Base-by-base conservation (phyloP, 2,888 invertebrate species). In the Panorpa germanica region DNA sequence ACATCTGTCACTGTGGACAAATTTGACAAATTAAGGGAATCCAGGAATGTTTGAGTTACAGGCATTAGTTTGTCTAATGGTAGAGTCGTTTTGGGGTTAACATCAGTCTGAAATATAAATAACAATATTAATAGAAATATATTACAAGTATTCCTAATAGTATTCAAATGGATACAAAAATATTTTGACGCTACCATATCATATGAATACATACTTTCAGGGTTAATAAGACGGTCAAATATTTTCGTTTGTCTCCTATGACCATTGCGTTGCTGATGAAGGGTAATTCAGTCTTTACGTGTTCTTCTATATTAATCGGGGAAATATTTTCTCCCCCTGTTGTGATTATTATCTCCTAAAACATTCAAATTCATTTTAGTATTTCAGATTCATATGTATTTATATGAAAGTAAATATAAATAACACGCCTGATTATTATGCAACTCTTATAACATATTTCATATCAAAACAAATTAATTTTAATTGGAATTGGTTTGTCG, bases 291-390 rank as follows among this genome's bases (percentile, higher is more conserved):
- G 66, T 57, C 45, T 78, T 76, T 11, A 91, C 65, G 25, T 61
- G 52, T 44, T 90, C 77, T 53, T 93, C 91, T 40, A 90, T 83
- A 17, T 73, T 67, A 15, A 86, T 74, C 1, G 91, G 90, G 4
- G 91, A 69, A 45, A 85, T 65, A 51, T 91, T 91, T 58, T 91
- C 91, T 18, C 91, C 91, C 16, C 91, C 91, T 25, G 91, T 88
- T 3, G 91, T 93, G 40, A 91, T 90, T 27, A 91, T 59, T 25
- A 91, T 49, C 52, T 91, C 91, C n/a, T n/a, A n/a, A n/a, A n/a
- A n/a, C n/a, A n/a, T n/a, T n/a, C n/a, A n/a, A n/a, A n/a, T n/a
- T n/a, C n/a, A n/a, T n/a, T n/a, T n/a, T n/a, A n/a, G n/a, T n/a
- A n/a, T n/a, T n/a, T n/a, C n/a, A n/a, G n/a, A n/a, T n/a, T n/a